Evolutionary conservation across 2,888 invertebrate genomes (phyloP), one percentile per base, ranked within the genome.

Genomic region (Octonoba sinensis): DNA sequence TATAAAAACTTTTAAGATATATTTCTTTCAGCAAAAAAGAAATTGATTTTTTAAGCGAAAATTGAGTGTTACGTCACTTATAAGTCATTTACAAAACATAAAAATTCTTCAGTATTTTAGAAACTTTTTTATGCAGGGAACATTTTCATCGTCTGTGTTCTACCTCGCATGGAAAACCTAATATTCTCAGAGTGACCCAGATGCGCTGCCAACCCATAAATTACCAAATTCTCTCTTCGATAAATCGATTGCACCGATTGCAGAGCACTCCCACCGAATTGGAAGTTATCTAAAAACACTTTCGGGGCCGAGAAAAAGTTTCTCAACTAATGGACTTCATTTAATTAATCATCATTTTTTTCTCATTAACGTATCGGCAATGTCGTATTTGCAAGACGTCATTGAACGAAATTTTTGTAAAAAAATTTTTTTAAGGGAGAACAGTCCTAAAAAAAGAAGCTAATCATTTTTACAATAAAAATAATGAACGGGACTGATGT

Each of bases 291-390:
- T 60, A 66, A 66, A 67, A 57, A 66, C 65, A 27, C 54, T 59
- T 51, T 60, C 13, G 16, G 44, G 75, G 27, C 27, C 27, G 27
- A 66, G 57, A 59, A 20, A 67, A 67, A 75, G 51, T 75, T 67
- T 67, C 51, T 47, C 13, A 49, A 59, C 75, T 75, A 75, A 75
- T 75, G 75, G 75, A 75, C 67, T 36, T 60, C 60, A 60, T 49
- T 75, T 75, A 75, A 75, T 75, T 75, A 75, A 75, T 75, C 75
- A 75, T 75, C 44, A 75, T 75, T 75, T 75, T 75, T 75, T 75
- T 67, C 75, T 60, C 75, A 67, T 75, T 75, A 75, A 20, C 18
- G 57, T 27, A 16, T 27, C 49, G 22, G 47, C 18, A 46, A 27
- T 27, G 27, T 49, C 60, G 49, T 13, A 24, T 44, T 60, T 71